Percentiles rank a stretch among this genome's conserved stretches.
Conservation (phyloP, 2,888 invertebrate species). For the Theodoxus fluviatilis region DNA sequence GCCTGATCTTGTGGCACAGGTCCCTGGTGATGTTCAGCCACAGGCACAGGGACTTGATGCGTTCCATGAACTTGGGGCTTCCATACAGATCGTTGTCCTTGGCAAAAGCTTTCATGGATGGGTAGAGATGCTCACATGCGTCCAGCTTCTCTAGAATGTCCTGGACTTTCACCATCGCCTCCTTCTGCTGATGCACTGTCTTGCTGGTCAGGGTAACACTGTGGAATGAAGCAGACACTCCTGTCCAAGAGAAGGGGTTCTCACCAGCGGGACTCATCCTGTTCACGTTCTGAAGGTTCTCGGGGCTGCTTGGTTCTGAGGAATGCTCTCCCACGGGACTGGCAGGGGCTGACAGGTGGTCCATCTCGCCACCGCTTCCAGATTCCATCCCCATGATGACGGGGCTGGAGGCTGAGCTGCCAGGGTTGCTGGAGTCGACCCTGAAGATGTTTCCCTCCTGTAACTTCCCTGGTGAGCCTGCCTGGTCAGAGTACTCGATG, state of each 20-base stretch:
- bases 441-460: no score
- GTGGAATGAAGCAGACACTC: slow-evolving; percentile 41
- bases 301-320: no score
- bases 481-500: slow-evolving; percentile 28
- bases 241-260: no score
- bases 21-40: slow-evolving; percentile 91
- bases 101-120: slow-evolving; percentile 82
- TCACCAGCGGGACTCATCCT: no score
- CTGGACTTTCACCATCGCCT: slow-evolving; percentile 79
- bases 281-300: no score
- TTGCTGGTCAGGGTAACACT: slow-evolving; percentile 43
- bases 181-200: slow-evolving; percentile 74
- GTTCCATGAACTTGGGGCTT: slow-evolving; percentile 73
- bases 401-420: no score
- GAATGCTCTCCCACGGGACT: no score
- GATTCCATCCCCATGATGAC: no score
- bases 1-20: slow-evolving; percentile 80
- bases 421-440: no score
- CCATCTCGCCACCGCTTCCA: neutral
- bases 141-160: slow-evolving; percentile 77
- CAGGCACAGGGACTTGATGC: slow-evolving; percentile 83
- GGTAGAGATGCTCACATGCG: slow-evolving; percentile 81
- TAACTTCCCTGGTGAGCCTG: slow-evolving; percentile 16
- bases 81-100: slow-evolving; percentile 76
- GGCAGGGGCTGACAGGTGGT: no score